Evolutionary conservation across 23 tunicate genomes (phyloP).

Genomic region (Halocynthia aurantium): DNA sequence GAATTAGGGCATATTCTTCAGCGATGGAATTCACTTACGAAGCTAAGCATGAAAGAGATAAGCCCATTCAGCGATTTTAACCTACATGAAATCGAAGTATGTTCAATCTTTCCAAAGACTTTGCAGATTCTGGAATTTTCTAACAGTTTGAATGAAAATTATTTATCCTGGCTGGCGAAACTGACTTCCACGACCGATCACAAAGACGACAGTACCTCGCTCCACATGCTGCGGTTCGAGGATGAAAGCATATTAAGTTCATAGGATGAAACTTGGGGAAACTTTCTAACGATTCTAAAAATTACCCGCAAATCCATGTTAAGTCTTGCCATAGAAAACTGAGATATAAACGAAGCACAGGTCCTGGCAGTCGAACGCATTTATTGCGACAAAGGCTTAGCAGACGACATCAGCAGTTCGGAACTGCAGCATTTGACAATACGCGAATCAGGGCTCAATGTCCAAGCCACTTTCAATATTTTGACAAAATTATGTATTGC

Average conservation of each 20-base stretch:
- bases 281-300: constrained; percentile 3
- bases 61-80: constrained; percentile 6
- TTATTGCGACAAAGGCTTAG: neutral
- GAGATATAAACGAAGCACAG: constrained; percentile 21
- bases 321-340: constrained; percentile 23
- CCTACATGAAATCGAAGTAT: neutral
- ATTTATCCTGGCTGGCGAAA: no score
- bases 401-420: neutral
- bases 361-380: neutral
- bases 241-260: constrained; percentile 9
- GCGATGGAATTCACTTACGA: constrained; percentile 22
- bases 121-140: constrained; percentile 24
- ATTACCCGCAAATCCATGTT: neutral
- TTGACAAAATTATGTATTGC: neutral
- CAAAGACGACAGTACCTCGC: neutral
- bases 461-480: neutral
- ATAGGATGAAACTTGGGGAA: neutral
- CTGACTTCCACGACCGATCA: neutral
- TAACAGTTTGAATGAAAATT: constrained; percentile 18
- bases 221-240: constrained; percentile 18
- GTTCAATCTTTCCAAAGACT: neutral
- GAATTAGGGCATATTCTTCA: neutral
- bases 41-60: constrained; percentile 19
- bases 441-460: neutral
- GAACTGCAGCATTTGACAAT: neutral